phyloP scores from a whole-genome alignment of 1,140 invertebrate genomes.

The Pectinophora gossypiella region DNA sequence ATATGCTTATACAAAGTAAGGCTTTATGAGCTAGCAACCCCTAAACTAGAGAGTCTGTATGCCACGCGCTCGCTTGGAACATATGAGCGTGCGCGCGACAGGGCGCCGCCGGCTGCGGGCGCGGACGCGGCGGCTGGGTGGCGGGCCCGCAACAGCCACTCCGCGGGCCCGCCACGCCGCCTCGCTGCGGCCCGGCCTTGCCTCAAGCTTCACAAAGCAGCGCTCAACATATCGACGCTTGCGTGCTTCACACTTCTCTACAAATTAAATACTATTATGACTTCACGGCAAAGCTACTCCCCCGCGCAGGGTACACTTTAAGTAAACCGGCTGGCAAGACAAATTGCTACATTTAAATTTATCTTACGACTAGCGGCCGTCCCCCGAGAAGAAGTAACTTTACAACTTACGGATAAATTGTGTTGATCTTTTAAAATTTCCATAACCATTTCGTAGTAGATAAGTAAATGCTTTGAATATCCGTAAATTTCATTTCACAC shows the following conservation, averaged over 20 bases:
- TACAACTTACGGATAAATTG: background rate
- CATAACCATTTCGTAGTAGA: background rate
- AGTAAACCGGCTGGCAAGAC: background rate
- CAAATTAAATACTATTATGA: conserved; percentile 21
- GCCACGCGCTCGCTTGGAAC: conserved; percentile 50
- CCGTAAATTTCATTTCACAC: background rate
- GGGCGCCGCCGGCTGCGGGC: conserved; percentile 13
- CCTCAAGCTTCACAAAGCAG: background rate
- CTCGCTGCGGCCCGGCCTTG: too few species aligned
- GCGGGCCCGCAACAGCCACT: background rate
- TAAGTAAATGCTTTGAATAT: conserved; percentile 3
- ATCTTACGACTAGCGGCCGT: background rate
- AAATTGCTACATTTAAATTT: background rate
- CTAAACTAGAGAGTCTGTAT: conserved; percentile 62
- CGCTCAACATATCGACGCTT: conserved; percentile 8
- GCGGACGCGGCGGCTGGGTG: conserved; percentile 16
- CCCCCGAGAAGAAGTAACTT: background rate
- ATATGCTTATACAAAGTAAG: conserved; percentile 59
- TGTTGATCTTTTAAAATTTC: background rate
- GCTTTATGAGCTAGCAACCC: conserved; percentile 49
- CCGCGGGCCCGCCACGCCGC: too few species aligned
- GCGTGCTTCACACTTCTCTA: conserved; percentile 9
- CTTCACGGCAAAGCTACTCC: conserved; percentile 1
- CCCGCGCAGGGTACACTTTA: background rate
- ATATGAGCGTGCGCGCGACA: conserved; percentile 54